Evolutionary conservation across 2,113 vertebrate species (phyloP).

Genomic region (Anas platyrhynchos): DNA sequence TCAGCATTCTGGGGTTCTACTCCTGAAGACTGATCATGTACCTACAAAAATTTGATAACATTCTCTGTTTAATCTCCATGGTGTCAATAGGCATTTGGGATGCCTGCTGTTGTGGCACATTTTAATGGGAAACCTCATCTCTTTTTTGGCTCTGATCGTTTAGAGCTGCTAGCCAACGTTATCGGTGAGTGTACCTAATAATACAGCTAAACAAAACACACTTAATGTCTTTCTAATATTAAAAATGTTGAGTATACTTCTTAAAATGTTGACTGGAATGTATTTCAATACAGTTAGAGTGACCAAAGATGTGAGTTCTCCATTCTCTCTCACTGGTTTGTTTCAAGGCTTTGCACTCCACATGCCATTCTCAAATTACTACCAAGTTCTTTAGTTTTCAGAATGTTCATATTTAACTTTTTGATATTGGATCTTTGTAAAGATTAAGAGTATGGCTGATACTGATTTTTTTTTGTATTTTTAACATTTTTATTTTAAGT

Average conservation of each 20-base stretch:
- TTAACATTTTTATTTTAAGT: not conserved
- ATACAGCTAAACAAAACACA: not conserved
- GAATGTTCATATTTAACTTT: not conserved
- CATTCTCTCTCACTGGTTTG: not conserved
- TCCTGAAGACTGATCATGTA: not conserved
- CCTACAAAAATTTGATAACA: not conserved
- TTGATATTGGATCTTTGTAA: not conserved
- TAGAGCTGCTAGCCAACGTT: conserved; percentile 86
- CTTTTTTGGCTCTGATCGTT: conserved; percentile 91
- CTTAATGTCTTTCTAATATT: not conserved
- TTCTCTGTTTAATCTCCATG: not conserved
- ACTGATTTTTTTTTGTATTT: not conserved
- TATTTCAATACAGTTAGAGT: not conserved
- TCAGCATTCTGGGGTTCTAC: not conserved
- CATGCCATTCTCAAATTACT: not conserved
- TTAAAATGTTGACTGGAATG: not conserved
- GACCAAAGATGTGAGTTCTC: not conserved
- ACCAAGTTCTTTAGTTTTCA: not conserved
- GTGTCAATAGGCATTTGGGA: conserved; percentile 85
- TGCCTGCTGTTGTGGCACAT: conserved; percentile 86
- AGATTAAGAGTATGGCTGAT: not conserved
- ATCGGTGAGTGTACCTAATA: conserved; percentile 82
- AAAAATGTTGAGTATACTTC: not conserved
- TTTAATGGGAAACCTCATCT: conserved; percentile 78
- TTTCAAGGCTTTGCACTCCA: not conserved